Base-by-base conservation (phyloP, 2,888 invertebrate species). In the Calliopum simillimum region DNA sequence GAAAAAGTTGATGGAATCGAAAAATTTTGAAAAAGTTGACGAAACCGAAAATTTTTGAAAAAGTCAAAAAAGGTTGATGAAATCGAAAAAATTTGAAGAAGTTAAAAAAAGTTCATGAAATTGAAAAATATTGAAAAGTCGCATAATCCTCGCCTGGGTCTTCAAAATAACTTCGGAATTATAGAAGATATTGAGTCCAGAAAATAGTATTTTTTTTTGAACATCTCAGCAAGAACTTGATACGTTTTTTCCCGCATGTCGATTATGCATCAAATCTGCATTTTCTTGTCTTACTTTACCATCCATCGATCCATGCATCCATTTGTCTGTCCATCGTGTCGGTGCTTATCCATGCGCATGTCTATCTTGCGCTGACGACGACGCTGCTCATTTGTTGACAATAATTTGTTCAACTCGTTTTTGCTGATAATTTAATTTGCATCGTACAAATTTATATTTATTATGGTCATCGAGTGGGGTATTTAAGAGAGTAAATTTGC, bases 351-450 rank as follows among this genome's bases (percentile, higher is more conserved):
- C 61, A 44, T 44, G 43, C 19, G 23, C 14, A 23, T 23, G 12
- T 61, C 44, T 19, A 44, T 61, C 61, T 21, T 6, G 46, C 61
- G 49, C 49, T 19, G n/a, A 19, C 51, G 49, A 25, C 46, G 21
- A 19, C n/a, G 56, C 33, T 71, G 71, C 77, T 71, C 65, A 68
- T 69, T 72, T 69, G 79, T 78, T 80, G 81, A 80, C 81, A 81
- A 80, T 82, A 82, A 81, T 82, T 82, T 82, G 81, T 79, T 75
- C 69, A 73, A 71, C 74, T 70, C 53, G 72, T 76, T 76, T 75
- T 73, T 76, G 79, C 80, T 80, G 81, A 81, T 81, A 79, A 80
- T 81, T 81, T 81, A 80, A 82, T 81, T 81, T 82, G 82, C 81
- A 81, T 81, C 80, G 82, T 80, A 81, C 79, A 81, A 81, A 81